Evolutionary conservation across 2,113 vertebrate genomes (phyloP), one percentile per base, ranked within the genome.

Genomic region (Aphelocoma coerulescens): DNA sequence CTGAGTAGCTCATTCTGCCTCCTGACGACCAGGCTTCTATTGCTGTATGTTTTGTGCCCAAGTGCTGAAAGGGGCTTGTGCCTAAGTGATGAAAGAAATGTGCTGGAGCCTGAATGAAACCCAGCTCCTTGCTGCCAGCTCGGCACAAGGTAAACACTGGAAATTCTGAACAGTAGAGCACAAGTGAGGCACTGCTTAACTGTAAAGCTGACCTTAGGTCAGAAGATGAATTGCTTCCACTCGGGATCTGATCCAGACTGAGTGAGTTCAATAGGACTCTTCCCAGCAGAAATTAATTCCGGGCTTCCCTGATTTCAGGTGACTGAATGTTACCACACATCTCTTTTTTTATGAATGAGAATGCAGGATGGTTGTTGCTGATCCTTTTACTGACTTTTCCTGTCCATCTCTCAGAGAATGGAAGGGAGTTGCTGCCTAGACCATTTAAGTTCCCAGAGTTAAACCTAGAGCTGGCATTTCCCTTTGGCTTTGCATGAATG

Each of bases 181-280:
- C 72, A 81, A 96, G 67, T n/a, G 49, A 85, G 76, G 22, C 43
- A 19, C 35, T 88, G 75, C 76, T 15, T 27, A 63, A 68, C 68
- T 78, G 43, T 39, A 37, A 92, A 59, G n/a, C 68, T 94, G 82
- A 67, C 28, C 58, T 1, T 3, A 1, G 2, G 55, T 30, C 3
- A 2, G 61, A 72, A 86, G 76, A 94, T 59, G 13, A 77, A 86
- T 88, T 94, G 35, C 74, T 76, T 89, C 93, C n/a, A 35, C 79
- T 63, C 0, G 0, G 68, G 63, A 39, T 77, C 68, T 93, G 79
- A 88, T 74, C 55, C 68, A 77, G 78, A 33, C 18, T 18, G 49
- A 88, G 18, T 17, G 55, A 91, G 33, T 35, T 85, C 75, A 88
- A 37, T 2, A 3, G 27, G 59, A 59, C 23, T 16, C n/a, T 66